These are phyloP conservation scores for Drymodes brunneopygia DNA, from an alignment of 2,113 vertebrate genomes.

Conservation along the genomic window DNA sequence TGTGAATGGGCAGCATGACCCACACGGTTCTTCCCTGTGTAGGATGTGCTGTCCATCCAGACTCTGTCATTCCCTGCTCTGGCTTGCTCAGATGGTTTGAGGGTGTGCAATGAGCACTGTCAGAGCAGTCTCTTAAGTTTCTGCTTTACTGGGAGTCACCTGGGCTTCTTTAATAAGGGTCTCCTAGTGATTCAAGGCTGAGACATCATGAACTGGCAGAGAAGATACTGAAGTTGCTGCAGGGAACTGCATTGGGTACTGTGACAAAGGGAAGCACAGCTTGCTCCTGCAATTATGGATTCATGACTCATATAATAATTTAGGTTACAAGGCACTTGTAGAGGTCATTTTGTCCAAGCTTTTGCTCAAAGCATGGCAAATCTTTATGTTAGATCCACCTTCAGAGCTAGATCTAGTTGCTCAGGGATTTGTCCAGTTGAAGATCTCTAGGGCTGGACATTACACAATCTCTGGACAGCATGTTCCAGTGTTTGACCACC, in stretches of 20 bases:
- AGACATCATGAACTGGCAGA: background rate
- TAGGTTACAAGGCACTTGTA: background rate
- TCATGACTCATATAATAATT: background rate
- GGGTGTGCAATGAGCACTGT: background rate
- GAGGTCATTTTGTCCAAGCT: background rate
- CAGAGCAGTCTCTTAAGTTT: background rate
- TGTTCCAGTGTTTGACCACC: constrained; percentile 21
- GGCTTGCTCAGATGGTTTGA: background rate
- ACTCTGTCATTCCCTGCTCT: background rate
- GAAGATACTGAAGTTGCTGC: background rate
- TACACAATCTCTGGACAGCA: background rate
- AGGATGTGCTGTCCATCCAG: background rate
- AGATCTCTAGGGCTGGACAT: background rate
- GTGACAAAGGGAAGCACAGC: background rate
- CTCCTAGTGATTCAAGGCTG: background rate
- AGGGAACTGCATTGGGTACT: background rate
- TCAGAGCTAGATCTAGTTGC: background rate
- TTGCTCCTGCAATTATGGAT: background rate
- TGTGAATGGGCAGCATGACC: background rate
- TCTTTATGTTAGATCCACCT: background rate
- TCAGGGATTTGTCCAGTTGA: background rate
- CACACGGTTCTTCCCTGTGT: background rate
- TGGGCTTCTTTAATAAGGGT: background rate
- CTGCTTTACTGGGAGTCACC: background rate
- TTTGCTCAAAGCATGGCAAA: background rate